Base-by-base conservation (phyloP, 1,140 invertebrate genomes). In the Heliconius hewitsoni region DNA sequence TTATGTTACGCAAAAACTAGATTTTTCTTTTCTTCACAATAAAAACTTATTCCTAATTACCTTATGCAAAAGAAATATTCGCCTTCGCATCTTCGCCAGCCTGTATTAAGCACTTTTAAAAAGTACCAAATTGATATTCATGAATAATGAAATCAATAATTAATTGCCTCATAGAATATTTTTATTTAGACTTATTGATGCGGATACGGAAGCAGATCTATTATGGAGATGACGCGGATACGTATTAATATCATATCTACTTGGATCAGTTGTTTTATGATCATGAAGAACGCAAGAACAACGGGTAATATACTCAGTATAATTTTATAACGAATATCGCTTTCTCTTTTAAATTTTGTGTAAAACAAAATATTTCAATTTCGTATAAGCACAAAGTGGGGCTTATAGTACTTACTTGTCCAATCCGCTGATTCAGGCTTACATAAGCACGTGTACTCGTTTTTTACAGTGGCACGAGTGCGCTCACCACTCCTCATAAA, bases 381-480 rank as follows among this genome's bases (percentile, higher is more conserved):
- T 72, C 16, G 3, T 42, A 19, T 72, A 72, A 72, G 71, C 71
- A 37, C 2, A 19, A 66, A 66, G 23, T 71, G 60, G 3, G 19
- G 42, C 19, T 34, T 55, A 57, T 70, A 75, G 3, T 79, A 93
- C 92, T 92, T 79, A 92, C 90, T 89, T 91, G 87, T 84, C 85
- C 50, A 81, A 82, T 82, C 42, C 79, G 84, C 85, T 83, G 83
- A 85, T 85, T 86, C 85, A 86, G 82, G 86, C 87, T 93, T 92
- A 93, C 90, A 93, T 93, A 93, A 93, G 89, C 86, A 87, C 82
- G 77, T 88, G 91, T 87, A 84, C 86, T 83, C 86, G 86, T 86
- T 90, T 88, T 88, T 90, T 85, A 85, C 85, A 88, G 85, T 78
- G 80, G 82, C 87, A 87, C 86, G 81, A 89, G 84, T 87, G 86